Conservation (phyloP, 2,113 vertebrate species). For the Calyptommatus sinebrachiatus region DNA sequence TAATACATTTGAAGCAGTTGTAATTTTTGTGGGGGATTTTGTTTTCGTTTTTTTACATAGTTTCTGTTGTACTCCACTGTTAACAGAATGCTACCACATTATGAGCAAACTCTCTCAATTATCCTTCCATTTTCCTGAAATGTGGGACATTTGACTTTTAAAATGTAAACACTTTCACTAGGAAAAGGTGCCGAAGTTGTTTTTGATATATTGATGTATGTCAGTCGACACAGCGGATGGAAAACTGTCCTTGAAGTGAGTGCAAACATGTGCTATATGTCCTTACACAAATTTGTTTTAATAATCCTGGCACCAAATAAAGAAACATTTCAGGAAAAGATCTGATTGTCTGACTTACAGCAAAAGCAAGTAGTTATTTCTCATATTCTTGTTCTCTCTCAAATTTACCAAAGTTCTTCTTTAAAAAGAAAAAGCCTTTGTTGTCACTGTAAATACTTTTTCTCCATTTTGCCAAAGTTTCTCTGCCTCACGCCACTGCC, state of each 20-base stretch:
- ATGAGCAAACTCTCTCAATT: neutral
- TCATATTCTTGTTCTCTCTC: constrained; percentile 55
- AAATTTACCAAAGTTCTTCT: constrained; percentile 46
- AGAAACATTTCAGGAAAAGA: constrained; percentile 49
- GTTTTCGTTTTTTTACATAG: neutral
- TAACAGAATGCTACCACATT: neutral
- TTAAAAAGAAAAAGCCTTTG: constrained; percentile 38
- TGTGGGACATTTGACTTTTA: neutral
- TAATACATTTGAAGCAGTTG: neutral
- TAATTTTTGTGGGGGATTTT: neutral
- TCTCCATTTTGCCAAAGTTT: constrained; percentile 54
- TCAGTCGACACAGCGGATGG: neutral
- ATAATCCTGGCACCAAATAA: constrained; percentile 43
- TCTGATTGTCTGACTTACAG: constrained; percentile 47
- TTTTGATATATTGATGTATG: neutral
- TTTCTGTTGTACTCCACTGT: neutral
- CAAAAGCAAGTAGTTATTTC: constrained; percentile 53
- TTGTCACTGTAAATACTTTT: constrained; percentile 52
- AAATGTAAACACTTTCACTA: neutral
- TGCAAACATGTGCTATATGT: constrained; percentile 56
- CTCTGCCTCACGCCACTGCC: constrained; percentile 60
- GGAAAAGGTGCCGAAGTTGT: neutral
- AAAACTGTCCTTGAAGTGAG: constrained; percentile 47
- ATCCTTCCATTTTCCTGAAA: neutral
- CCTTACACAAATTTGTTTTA: constrained; percentile 62